These are phyloP conservation scores for Myotis davidii DNA, from an alignment of 2,113 vertebrate species.

Conservation along the genomic window DNA sequence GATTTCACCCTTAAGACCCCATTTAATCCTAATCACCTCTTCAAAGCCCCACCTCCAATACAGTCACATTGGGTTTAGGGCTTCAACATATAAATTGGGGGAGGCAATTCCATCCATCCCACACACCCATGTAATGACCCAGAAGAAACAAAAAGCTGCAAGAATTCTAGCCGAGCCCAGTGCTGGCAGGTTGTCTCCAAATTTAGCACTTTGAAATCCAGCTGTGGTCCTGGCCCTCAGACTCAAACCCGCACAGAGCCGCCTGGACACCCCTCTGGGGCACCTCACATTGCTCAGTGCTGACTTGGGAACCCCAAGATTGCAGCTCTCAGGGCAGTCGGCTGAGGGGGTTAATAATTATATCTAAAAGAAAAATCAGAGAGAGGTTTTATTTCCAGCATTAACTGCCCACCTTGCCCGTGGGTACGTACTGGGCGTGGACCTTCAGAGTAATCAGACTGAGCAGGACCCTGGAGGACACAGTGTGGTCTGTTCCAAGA, in stretches of 20 bases:
- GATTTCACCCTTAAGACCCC: neutral
- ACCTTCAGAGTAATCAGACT: neutral
- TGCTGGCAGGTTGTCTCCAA: neutral
- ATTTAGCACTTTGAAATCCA: neutral
- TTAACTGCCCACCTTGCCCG: neutral
- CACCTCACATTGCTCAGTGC: neutral
- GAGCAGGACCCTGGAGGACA: neutral
- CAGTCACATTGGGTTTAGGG: neutral
- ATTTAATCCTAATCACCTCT: neutral
- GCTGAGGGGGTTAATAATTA: neutral
- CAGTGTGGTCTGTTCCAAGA: neutral
- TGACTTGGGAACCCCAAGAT: neutral
- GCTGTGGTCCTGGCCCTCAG: neutral
- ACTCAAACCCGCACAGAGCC: neutral
- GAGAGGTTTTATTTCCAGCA: neutral
- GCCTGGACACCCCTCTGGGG: neutral
- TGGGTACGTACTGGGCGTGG: neutral
- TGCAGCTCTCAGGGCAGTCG: neutral
- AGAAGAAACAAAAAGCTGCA: neutral
- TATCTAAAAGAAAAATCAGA: neutral
- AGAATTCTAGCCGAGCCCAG: neutral
- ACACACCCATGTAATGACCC: neutral
- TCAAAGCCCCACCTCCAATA: neutral
- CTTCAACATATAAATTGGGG: neutral
- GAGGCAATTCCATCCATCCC: neutral